Base-by-base conservation (phyloP, 53 echinoderm and acorn worm genomes). In the Arbacia lixula region DNA sequence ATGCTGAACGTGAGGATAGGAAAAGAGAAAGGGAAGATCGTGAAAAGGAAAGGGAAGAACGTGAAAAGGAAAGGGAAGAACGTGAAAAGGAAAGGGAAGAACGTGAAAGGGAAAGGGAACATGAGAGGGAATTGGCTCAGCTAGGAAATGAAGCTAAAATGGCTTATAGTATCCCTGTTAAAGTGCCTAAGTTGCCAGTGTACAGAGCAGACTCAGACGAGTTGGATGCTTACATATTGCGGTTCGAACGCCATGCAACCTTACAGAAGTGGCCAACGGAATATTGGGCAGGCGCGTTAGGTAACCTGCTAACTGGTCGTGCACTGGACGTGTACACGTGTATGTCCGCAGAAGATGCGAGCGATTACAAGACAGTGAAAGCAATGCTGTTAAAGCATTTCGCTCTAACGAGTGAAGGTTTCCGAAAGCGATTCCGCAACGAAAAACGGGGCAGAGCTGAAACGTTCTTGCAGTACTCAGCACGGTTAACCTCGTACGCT, bases 71-170 rank as follows among this genome's bases (percentile, higher is more conserved):
- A n/a, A n/a, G n/a, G n/a, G n/a, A n/a, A n/a, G 82, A 38, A 63
- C 12, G 62, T 21, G 22, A n/a, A 11, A 61, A 62, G 63, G 62
- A 60, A 61, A 60, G 62, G 34, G 32, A 33, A 76, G 57, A 76
- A 56, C 53, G 76, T 54, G 76, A 76, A 39, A 76, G 16, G 57
- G 76, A 76, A 76, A 53, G n/a, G n/a, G 54, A 76, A 76, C 53
- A 76, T 33, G 76, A 76, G 54, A 76, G 25, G n/a, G 57, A 76
- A 54, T 31, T 54, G 34, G 33, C 53, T 76, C 55, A 76, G 22
- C 29, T 41, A 43, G 32, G 53, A 19, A 34, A 39, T 29, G 36
- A 54, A 12, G 19, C 4, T 3, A 56, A 76, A 9, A 36, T 76
- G 34, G 34, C 0, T 9, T 30, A 32, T 6, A 31, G 76, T 53